Conservation (phyloP, 1,140 invertebrate species). For the Diachasma alloeum region DNA sequence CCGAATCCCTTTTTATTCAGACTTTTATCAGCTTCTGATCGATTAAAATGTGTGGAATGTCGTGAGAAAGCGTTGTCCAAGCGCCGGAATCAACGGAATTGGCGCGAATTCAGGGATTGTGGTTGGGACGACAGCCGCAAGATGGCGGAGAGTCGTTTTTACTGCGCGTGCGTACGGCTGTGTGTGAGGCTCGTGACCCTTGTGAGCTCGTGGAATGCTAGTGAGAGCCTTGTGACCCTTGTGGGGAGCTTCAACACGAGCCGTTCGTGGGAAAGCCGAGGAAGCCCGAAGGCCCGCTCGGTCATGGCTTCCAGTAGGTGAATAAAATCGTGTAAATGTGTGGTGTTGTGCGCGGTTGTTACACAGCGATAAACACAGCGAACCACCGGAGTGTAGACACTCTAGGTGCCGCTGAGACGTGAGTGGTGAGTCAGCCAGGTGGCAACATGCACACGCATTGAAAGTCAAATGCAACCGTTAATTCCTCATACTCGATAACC, state of each 20-base stretch:
- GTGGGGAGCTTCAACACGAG: too few species aligned
- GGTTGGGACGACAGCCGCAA: background rate
- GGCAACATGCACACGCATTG: background rate
- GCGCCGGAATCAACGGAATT: background rate
- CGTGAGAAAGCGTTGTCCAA: background rate
- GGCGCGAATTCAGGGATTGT: background rate
- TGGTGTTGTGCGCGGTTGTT: background rate
- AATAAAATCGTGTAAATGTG: background rate
- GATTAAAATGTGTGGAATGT: background rate
- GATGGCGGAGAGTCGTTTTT: background rate
- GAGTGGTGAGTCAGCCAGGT: conserved; percentile 6
- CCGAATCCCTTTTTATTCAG: background rate
- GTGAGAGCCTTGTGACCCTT: too few species aligned
- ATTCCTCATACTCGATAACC: background rate
- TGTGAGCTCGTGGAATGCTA: too few species aligned
- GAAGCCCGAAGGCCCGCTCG: background rate
- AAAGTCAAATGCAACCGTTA: conserved; percentile 9
- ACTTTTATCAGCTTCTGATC: background rate
- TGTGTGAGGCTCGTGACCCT: too few species aligned
- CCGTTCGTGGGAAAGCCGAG: too few species aligned
- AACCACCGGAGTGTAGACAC: background rate
- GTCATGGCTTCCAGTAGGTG: background rate
- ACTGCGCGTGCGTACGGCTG: background rate
- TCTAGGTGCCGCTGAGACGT: background rate
- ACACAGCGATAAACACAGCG: background rate